Conservation (phyloP, 2,888 invertebrate species). For the Brenthis hecate region DNA sequence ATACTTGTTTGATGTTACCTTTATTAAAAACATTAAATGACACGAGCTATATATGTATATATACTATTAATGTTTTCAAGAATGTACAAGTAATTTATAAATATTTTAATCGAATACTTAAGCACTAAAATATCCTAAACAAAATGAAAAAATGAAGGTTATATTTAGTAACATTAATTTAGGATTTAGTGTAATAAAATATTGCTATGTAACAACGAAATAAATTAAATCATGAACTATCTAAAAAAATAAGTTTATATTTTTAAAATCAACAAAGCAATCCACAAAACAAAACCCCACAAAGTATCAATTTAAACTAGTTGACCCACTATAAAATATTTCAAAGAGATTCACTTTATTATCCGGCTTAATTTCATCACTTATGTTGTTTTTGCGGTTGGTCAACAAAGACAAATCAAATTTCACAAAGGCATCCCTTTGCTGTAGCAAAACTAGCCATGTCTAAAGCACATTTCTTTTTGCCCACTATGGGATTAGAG, state of each 20-base stretch:
- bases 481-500: conserved; percentile 37
- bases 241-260: conserved; percentile 6
- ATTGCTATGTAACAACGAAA: no score
- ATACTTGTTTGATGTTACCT: no score
- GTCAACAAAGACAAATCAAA: conserved; percentile 26
- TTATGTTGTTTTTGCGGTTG: conserved; percentile 38
- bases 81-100: no score
- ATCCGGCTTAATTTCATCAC: conserved; percentile 25
- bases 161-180: no score
- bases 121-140: no score
- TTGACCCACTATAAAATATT: conserved; percentile 15
- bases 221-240: no score
- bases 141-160: no score
- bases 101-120: no score
- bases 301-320: conserved; percentile 17
- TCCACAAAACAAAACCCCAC: conserved; percentile 9
- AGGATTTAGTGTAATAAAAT: no score
- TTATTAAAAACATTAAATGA: no score
- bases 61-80: no score
- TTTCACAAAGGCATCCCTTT: conserved; percentile 38
- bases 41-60: no score
- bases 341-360: conserved; percentile 22
- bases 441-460: conserved; percentile 41
- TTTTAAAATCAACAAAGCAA: conserved; percentile 7
- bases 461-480: conserved; percentile 44